Conservation (phyloP, 1,140 invertebrate species). For the Laodelphax striatellus region DNA sequence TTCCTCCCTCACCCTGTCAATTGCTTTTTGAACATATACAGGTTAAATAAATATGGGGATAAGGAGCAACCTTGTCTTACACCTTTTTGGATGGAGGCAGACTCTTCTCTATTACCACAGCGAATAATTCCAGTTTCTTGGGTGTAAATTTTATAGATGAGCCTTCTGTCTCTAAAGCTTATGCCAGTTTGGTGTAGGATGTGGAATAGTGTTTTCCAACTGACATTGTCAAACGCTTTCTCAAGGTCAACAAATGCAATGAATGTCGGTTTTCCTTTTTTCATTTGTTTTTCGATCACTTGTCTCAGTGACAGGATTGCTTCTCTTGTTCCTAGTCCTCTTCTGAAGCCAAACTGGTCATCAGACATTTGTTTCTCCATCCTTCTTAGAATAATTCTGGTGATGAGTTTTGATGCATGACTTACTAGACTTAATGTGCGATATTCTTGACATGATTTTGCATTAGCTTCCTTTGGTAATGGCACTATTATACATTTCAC, state of each 20-base stretch:
- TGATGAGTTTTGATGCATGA: background rate
- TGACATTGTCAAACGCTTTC: too few species aligned
- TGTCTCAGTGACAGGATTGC: too few species aligned
- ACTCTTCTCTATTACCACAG: too few species aligned
- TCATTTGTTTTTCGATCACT: conserved; percentile 10
- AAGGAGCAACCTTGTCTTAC: too few species aligned
- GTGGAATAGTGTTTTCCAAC: conserved; percentile 10
- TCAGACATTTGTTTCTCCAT: conserved; percentile 18
- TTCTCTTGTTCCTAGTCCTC: conserved; percentile 15
- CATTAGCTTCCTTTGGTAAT: conserved; percentile 20
- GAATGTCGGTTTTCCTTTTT: conserved; percentile 11
- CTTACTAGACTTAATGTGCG: conserved; percentile 6
- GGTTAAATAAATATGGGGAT: too few species aligned
- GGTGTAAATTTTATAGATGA: conserved; percentile 9
- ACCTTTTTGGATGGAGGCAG: too few species aligned
- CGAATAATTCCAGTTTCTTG: conserved; percentile 7
- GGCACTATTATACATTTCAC: conserved; percentile 18
- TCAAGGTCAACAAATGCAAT: too few species aligned
- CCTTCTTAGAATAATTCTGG: conserved; percentile 18
- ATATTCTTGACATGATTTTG: conserved; percentile 17
- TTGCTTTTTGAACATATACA: too few species aligned
- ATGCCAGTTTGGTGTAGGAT: conserved; percentile 12
- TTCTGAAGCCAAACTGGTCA: conserved; percentile 20
- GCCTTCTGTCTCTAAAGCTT: conserved; percentile 4
- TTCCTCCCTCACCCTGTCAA: too few species aligned